Base-by-base conservation (phyloP, 2,888 invertebrate genomes). In the Euproctis similis region DNA sequence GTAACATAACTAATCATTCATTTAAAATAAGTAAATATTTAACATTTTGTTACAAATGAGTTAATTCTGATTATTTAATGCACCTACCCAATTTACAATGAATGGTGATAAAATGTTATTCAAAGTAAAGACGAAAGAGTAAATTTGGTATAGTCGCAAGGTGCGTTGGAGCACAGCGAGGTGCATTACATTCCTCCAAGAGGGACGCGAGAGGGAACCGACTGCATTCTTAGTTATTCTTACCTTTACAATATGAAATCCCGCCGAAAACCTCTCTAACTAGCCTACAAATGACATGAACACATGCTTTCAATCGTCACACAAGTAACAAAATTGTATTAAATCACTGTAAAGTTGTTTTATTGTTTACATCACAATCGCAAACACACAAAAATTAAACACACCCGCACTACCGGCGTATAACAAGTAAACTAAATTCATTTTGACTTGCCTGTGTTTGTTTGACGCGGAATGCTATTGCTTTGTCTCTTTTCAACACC, bases 401-500 rank as follows among this genome's bases (percentile, higher is more conserved):
- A 74, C 77, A 61, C 60, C 75, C 70, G 62, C 56, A 46, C 55
- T 46, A 54, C 67, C 68, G 65, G 72, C 68, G 55, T 62, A 59
- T 66, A 64, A 68, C 68, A 69, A 75, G 69, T 70, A 76, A 82
- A 82, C 82, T 82, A 80, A 77, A 72, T 72, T 61, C 68, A 67
- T 70, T 72, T 63, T 63, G 63, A 62, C 58, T 52, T 63, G 63
- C 63, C 58, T 52, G 64, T 55, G 53, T 63, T 65, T 63, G 62
- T 64, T 60, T 64, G 70, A 70, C 65, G 74, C 71, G 74, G 72
- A 69, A 75, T 77, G 71, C 73, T 74, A 62, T 69, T 65, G 59
- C 52, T 66, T 56, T 53, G 45, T 68, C 82, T 65, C 72, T 50
- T 41, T 81, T 55, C 32, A 31, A 34, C 73, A 8, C 27, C 12